phyloP scores from a whole-genome alignment of 2,113 vertebrate genomes.

The Amphiprion ocellaris region DNA sequence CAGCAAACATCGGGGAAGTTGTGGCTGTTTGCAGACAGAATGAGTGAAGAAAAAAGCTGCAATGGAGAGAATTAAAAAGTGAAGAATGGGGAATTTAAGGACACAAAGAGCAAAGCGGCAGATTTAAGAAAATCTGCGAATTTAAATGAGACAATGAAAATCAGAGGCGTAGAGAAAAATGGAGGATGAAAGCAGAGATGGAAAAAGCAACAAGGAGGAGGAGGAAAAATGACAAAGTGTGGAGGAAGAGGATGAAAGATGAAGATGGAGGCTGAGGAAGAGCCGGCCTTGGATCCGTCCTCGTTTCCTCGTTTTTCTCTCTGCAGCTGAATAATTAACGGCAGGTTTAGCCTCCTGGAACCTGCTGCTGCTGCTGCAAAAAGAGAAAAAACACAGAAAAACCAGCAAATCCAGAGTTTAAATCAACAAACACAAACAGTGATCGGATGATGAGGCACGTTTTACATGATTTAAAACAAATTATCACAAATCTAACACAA shows the following conservation, averaged over 20 bases:
- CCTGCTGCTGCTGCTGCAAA: not conserved
- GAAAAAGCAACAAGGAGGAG: not conserved
- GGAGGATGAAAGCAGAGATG: not conserved
- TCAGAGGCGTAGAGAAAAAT: too few species aligned
- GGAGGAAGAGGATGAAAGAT: not conserved
- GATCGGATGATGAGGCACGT: too few species aligned
- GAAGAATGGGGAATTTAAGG: not conserved
- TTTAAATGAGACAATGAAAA: too few species aligned
- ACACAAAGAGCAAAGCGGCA: too few species aligned
- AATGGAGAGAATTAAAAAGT: not conserved
- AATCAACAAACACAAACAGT: too few species aligned
- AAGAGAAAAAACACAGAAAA: too few species aligned
- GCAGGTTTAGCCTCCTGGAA: slow-evolving; percentile 15
- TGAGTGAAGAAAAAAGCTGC: slow-evolving; percentile 6
- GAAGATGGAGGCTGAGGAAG: not conserved
- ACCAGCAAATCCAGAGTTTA: too few species aligned
- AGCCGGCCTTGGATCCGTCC: slow-evolving; percentile 42
- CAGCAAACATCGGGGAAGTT: slow-evolving; percentile 48
- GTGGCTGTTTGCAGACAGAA: slow-evolving; percentile 47
- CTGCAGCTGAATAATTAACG: slow-evolving; percentile 59
- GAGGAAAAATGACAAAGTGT: not conserved
- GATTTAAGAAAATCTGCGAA: too few species aligned
- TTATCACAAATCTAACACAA: too few species aligned
- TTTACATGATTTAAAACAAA: too few species aligned
- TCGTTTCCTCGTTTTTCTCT: slow-evolving; percentile 41